phyloP scores from a whole-genome alignment of 2,888 invertebrate genomes.

The Cosmia trapezina region DNA sequence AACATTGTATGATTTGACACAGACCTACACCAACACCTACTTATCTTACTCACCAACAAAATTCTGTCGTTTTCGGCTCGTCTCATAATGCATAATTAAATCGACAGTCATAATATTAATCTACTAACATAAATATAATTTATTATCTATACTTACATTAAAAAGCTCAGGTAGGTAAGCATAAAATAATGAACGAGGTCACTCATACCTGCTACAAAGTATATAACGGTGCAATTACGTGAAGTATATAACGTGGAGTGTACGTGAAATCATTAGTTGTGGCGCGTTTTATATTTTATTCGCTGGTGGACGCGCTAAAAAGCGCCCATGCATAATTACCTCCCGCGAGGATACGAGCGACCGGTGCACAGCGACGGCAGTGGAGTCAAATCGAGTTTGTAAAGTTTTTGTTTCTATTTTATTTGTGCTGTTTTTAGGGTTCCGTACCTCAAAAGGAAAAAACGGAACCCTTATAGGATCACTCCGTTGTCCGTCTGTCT shows the following conservation, averaged over 20 bases:
- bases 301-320: constrained; percentile 87
- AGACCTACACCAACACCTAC: background rate
- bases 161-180: constrained; percentile 1
- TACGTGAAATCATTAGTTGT: constrained; percentile 85
- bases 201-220: constrained; percentile 16
- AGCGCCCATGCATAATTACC: constrained; percentile 90
- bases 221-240: constrained; percentile 58
- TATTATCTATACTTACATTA: no score
- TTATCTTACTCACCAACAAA: background rate
- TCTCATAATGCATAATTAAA: background rate
- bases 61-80: no score
- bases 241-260: constrained; percentile 65
- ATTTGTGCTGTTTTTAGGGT: background rate
- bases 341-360: constrained; percentile 82
- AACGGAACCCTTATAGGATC: no score
- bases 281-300: constrained; percentile 88
- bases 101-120: background rate
- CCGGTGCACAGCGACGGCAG: constrained; percentile 67
- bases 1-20: background rate
- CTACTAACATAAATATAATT: background rate
- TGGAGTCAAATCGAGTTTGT: constrained; percentile 66
- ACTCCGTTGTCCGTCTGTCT: no score
- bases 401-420: constrained; percentile 16
- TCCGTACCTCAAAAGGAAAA: no score
- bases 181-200: constrained; percentile 9